phyloP scores from a whole-genome alignment of 1,140 invertebrate species.

The Ephestia elutella region DNA sequence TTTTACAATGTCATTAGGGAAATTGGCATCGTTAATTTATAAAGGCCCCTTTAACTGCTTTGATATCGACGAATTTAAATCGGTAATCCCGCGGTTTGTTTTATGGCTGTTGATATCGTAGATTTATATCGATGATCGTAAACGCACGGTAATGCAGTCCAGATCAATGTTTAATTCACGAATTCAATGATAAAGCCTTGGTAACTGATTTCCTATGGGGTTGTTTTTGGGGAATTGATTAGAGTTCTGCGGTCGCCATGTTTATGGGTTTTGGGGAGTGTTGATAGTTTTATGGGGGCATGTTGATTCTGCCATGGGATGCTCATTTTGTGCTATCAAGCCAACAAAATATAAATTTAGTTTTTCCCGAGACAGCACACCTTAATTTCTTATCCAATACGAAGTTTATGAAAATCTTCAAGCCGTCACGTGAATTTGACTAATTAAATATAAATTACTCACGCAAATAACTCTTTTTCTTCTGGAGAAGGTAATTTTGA shows the following conservation, averaged over 20 bases:
- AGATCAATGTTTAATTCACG: slow-evolving; percentile 27
- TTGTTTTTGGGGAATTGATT: slow-evolving; percentile 3
- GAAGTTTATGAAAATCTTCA: no score
- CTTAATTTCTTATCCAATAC: no score
- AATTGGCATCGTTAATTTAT: slow-evolving; percentile 70
- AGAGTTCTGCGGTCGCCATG: not conserved
- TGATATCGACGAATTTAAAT: slow-evolving; percentile 68
- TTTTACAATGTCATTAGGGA: slow-evolving; percentile 73
- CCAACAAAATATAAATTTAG: not conserved
- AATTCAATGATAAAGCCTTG: slow-evolving; percentile 20
- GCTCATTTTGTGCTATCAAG: not conserved
- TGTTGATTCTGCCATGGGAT: not conserved
- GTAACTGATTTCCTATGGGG: slow-evolving; percentile 21
- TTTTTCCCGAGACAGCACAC: no score
- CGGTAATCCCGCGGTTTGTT: slow-evolving; percentile 67
- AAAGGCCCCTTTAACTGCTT: slow-evolving; percentile 60
- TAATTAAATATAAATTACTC: no score
- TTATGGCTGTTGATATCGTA: slow-evolving; percentile 55
- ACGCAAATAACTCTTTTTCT: no score
- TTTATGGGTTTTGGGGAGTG: not conserved
- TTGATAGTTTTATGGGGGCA: not conserved
- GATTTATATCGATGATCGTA: slow-evolving; percentile 61
- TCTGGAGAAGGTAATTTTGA: no score
- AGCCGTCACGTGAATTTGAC: no score
- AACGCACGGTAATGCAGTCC: slow-evolving; percentile 47